These are phyloP conservation scores for Temnopleurus reevesii DNA, from an alignment of 53 echinoderm and acorn worm genomes.

Conservation along the genomic window DNA sequence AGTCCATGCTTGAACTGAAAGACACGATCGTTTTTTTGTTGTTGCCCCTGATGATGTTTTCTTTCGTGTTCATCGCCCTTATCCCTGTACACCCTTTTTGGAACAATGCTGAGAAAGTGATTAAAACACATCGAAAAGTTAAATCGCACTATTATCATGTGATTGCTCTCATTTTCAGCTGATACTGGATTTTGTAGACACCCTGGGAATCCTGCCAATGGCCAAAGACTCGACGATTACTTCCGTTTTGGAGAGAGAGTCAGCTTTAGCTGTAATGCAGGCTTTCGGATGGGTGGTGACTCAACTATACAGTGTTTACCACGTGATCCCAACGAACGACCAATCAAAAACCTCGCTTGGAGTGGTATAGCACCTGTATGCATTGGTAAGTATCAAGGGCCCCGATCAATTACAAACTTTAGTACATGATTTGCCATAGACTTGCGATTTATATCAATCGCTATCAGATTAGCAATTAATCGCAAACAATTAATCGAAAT, in stretches of 20 bases:
- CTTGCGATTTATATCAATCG: no score
- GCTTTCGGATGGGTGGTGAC: conserved; percentile 14
- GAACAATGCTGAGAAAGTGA: no score
- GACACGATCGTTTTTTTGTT: no score
- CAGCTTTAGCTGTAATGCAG: conserved; percentile 10
- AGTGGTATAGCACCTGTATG: conserved; percentile 43
- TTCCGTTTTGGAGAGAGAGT: conserved; percentile 49
- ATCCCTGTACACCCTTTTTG: no score
- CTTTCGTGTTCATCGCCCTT: no score
- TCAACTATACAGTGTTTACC: conserved; percentile 34
- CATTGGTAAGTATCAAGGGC: conserved; percentile 28
- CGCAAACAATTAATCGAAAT: no score
- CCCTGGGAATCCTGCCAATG: conserved; percentile 40
- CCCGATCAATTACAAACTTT: no score
- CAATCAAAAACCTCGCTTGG: conserved; percentile 17
- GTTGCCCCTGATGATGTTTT: no score
- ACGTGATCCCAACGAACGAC: not conserved
- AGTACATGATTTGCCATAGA: no score
- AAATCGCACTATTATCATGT: not conserved
- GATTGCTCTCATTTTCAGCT: conserved; percentile 3
- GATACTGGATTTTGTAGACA: conserved; percentile 44
- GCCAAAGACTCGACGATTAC: conserved; percentile 31
- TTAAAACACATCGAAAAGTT: no score
- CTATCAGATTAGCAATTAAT: no score
- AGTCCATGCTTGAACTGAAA: no score